Evolutionary conservation across 2,797 vertebrate genomes (phyloP).

Genomic region (Dermochelys coriacea): DNA sequence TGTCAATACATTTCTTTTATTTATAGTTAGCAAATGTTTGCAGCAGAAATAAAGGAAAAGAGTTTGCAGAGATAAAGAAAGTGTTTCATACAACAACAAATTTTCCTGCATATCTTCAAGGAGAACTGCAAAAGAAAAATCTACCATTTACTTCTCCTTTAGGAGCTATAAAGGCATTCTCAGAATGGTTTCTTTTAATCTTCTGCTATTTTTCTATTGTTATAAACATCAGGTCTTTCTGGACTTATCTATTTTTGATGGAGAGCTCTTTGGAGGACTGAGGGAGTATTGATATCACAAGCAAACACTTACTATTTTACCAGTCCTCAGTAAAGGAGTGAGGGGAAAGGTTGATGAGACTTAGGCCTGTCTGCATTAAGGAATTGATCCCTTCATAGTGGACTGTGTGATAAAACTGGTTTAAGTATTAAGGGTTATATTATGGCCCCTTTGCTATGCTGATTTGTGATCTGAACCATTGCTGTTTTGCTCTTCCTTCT

Average conservation of each 20-base stretch:
- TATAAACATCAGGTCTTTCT: not conserved
- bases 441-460: not conserved
- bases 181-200: not conserved
- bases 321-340: not conserved
- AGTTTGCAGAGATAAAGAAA: not conserved
- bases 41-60: not conserved
- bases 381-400: not conserved
- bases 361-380: not conserved
- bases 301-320: not conserved
- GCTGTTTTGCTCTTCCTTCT: not conserved
- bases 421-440: not conserved
- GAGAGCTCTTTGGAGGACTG: not conserved
- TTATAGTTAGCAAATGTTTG: not conserved
- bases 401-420: not conserved
- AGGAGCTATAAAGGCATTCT: not conserved
- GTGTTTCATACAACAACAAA: not conserved
- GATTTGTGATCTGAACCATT: not conserved
- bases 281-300: not conserved
- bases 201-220: not conserved
- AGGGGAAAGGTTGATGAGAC: not conserved
- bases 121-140: not conserved
- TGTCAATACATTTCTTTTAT: not conserved
- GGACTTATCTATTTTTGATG: not conserved
- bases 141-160: not conserved
- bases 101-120: not conserved